These are phyloP conservation scores for Takifugu bimaculatus DNA, from an alignment of 2,113 vertebrate species.

Conservation along the genomic window DNA sequence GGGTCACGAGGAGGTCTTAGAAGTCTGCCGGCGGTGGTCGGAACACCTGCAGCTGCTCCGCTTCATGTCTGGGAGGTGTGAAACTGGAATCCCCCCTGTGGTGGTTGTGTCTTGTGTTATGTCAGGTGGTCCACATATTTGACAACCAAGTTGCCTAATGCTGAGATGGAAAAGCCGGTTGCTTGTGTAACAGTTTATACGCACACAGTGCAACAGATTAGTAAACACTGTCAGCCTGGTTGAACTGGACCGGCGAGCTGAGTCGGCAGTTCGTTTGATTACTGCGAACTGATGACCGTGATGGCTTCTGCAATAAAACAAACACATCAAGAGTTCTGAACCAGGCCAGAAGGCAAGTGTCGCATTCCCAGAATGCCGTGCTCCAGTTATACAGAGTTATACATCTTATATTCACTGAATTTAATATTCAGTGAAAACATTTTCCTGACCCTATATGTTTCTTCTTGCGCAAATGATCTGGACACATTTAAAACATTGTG, in stretches of 20 bases:
- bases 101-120: constrained; percentile 21
- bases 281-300: constrained; percentile 40
- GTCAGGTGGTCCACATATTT: constrained; percentile 42
- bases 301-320: constrained; percentile 37
- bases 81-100: neutral
- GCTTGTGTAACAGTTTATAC: constrained; percentile 28
- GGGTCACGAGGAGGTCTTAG: constrained; percentile 15
- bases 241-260: constrained; percentile 33
- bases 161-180: constrained; percentile 31
- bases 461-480: too few species aligned
- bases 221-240: constrained; percentile 59
- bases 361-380: constrained; percentile 38
- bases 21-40: constrained; percentile 16
- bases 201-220: constrained; percentile 24
- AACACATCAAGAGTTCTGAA: constrained; percentile 42
- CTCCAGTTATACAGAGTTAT: constrained; percentile 2
- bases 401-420: too few species aligned
- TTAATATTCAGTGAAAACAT: too few species aligned
- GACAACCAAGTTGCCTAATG: constrained; percentile 20
- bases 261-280: constrained; percentile 39
- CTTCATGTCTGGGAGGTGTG: constrained; percentile 5
- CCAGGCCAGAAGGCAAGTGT: constrained; percentile 31
- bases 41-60: constrained; percentile 42
- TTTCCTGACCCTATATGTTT: too few species aligned
- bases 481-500: too few species aligned